phyloP scores from a whole-genome alignment of 2,888 invertebrate genomes.

The Nowickia ferox region DNA sequence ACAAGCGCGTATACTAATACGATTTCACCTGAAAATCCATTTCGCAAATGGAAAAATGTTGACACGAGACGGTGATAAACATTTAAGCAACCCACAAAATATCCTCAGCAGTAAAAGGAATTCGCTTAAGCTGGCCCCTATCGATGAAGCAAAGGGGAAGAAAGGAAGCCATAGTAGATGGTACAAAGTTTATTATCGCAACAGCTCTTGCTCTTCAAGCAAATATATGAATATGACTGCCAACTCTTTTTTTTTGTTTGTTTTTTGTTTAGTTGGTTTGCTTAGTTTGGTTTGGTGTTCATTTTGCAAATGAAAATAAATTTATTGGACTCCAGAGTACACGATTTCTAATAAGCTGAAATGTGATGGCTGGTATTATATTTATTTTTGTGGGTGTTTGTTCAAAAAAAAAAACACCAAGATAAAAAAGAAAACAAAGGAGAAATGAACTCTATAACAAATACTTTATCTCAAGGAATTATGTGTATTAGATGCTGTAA shows the following conservation, averaged over 20 bases:
- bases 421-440: background rate
- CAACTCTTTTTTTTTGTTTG: background rate
- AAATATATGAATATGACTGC: constrained; percentile 26
- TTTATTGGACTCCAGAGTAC: constrained; percentile 73
- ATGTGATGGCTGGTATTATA: constrained; percentile 64
- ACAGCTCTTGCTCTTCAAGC: constrained; percentile 16
- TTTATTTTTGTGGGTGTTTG: constrained; percentile 11
- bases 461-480: constrained; percentile 59
- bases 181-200: constrained; percentile 32
- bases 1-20: background rate
- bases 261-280: background rate
- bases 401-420: constrained; percentile 12
- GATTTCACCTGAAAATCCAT: constrained; percentile 69
- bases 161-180: background rate
- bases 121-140: constrained; percentile 40
- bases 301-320: constrained; percentile 66
- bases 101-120: constrained; percentile 20
- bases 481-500: constrained; percentile 64
- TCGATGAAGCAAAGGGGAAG: background rate
- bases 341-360: constrained; percentile 72
- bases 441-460: background rate
- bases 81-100: constrained; percentile 50
- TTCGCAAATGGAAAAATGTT: constrained; percentile 74
- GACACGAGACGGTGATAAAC: constrained; percentile 71
- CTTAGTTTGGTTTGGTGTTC: constrained; percentile 8